These are phyloP conservation scores for Colius striatus DNA, from an alignment of 2,113 vertebrate genomes.

Conservation along the genomic window DNA sequence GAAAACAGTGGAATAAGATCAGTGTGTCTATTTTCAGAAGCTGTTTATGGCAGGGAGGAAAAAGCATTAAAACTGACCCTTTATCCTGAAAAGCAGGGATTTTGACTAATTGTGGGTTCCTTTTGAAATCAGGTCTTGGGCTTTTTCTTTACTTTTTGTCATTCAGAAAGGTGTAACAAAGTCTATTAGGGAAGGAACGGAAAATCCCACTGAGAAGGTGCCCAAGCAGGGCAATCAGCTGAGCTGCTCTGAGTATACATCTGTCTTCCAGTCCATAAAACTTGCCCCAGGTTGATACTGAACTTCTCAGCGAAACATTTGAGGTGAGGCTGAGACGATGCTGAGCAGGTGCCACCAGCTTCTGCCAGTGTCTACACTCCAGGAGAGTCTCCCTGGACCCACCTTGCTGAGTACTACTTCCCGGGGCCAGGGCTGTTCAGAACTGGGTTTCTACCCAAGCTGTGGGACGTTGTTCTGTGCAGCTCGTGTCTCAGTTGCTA, in stretches of 20 bases:
- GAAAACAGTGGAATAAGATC: background rate
- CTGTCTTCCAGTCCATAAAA: too few species aligned
- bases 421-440: too few species aligned
- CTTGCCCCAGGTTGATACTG: background rate
- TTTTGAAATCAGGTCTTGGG: background rate
- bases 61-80: background rate
- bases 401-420: fast-evolving
- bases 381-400: fast-evolving
- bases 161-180: background rate
- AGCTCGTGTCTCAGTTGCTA: background rate
- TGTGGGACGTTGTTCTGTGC: fast-evolving
- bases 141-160: background rate
- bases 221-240: background rate
- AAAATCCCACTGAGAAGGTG: background rate
- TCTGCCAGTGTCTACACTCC: background rate
- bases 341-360: background rate
- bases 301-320: too few species aligned
- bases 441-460: background rate
- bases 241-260: background rate
- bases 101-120: background rate
- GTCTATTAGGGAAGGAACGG: fast-evolving
- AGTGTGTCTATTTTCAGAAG: background rate
- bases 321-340: background rate
- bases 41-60: too few species aligned
- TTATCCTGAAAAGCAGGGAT: background rate